Evolutionary conservation across 2,113 vertebrate genomes (phyloP), one percentile per base, ranked within the genome.

Genomic region (Brevimyrus niger): DNA sequence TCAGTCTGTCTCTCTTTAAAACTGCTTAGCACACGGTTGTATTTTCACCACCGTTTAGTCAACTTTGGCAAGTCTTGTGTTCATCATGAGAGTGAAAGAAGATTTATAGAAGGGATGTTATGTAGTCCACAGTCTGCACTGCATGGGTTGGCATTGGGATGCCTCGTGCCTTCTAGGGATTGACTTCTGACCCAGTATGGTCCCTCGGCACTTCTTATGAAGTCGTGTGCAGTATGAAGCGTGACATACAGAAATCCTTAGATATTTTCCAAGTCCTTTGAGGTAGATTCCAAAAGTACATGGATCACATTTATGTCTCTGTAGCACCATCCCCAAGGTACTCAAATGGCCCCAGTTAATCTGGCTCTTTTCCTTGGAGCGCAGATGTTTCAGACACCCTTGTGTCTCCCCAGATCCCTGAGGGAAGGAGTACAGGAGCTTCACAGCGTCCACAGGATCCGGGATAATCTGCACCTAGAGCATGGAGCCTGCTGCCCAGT

Each of bases 381-480:
- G 19, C 19, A 55, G 15, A 27, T 86, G 31, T 89, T 50, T 83
- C 51, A 61, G 21, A 84, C 7, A 15, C 61, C 58, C 35, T 55
- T 86, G 38, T 84, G 38, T 76, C 85, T 88, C 85, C 48, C 31
- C 91, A 95, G 94, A 90, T 91, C 82, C 84, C 80, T 50, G 4
- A 86, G 88, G 76, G 86, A 91, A 86, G 55, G 73, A 89, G 50
- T 90, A 80, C 44, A 87, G 38, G 80, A 5, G 73, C 46, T 48
- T 21, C 21, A 84, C 38, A 48, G 61, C 47, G 42, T 46, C 44
- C 51, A 89, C 58, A 88, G 87, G 51, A 91, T 55, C 90, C 92
- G 89, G 92, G 53, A 95, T 94, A 94, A 94, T 92, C 90, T 93
- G 92, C 9, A 84, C 91, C 1, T 91, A 92, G 88, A 89, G 85